Evolutionary conservation across 2,888 invertebrate genomes (phyloP).

Genomic region (Tortricodes alternella): DNA sequence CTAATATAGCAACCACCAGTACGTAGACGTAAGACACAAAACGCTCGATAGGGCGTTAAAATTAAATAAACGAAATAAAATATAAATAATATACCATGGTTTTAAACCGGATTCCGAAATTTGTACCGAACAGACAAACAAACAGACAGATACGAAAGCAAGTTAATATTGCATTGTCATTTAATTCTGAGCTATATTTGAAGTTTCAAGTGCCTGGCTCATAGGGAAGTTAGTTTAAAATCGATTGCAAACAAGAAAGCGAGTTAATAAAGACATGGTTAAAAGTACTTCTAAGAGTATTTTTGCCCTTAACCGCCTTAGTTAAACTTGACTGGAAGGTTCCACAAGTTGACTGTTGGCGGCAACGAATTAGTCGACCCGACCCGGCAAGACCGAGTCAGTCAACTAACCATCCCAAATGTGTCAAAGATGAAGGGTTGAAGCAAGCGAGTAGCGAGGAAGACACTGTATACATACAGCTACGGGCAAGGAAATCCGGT

Average conservation of each 20-base stretch:
- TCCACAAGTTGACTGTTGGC: constrained; percentile 13
- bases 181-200: too few species aligned
- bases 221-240: too few species aligned
- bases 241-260: neutral
- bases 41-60: too few species aligned
- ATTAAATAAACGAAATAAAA: too few species aligned
- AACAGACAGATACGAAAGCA: too few species aligned
- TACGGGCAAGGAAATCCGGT: neutral
- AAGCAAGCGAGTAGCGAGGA: neutral
- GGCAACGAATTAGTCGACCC: neutral
- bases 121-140: too few species aligned
- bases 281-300: neutral
- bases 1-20: too few species aligned
- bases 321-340: constrained; percentile 9
- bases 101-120: too few species aligned
- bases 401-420: constrained; percentile 18
- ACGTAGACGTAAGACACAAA: too few species aligned
- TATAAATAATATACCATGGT: too few species aligned
- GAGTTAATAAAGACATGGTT: neutral
- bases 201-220: too few species aligned
- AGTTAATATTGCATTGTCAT: too few species aligned
- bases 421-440: constrained; percentile 7
- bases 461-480: neutral
- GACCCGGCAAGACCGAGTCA: constrained; percentile 22
- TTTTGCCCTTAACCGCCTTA: neutral